These are phyloP conservation scores for Drosophila sordidula DNA, from an alignment of 2,888 invertebrate genomes.

Conservation along the genomic window DNA sequence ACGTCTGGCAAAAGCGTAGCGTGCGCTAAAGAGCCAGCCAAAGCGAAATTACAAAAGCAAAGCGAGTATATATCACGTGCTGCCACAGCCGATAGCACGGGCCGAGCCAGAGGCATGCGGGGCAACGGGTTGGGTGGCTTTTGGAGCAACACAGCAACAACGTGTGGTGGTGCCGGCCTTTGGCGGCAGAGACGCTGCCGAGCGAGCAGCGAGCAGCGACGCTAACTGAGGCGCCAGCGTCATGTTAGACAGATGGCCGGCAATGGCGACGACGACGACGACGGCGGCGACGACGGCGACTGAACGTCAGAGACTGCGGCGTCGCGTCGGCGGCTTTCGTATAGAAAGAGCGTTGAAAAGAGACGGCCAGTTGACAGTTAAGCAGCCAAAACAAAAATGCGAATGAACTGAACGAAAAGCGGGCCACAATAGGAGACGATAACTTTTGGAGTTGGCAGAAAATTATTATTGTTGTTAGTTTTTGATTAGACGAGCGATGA, in stretches of 20 bases:
- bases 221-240: slow-evolving; percentile 52
- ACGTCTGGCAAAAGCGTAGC: slow-evolving; percentile 66
- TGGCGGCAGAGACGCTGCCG: slow-evolving; percentile 68
- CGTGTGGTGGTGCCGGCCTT: slow-evolving; percentile 72
- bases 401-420: slow-evolving; percentile 61
- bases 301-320: slow-evolving; percentile 41
- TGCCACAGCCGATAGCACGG: slow-evolving; percentile 49
- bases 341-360: slow-evolving; percentile 71
- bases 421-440: slow-evolving; percentile 44
- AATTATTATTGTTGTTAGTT: slow-evolving; percentile 22
- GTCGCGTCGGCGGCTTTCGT: slow-evolving; percentile 58
- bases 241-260: slow-evolving; percentile 65
- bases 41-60: slow-evolving; percentile 76
- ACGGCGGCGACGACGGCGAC: slow-evolving; percentile 32
- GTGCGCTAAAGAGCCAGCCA: slow-evolving; percentile 69
- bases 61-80: slow-evolving; percentile 79
- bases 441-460: slow-evolving; percentile 44
- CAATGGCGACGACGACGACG: slow-evolving; percentile 25
- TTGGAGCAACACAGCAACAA: slow-evolving; percentile 40
- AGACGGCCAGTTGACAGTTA: slow-evolving; percentile 51
- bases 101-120: neutral
- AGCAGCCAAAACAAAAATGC: slow-evolving; percentile 77
- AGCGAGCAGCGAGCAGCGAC: slow-evolving; percentile 36
- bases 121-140: slow-evolving; percentile 19
- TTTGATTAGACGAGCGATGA: slow-evolving; percentile 14